These are phyloP conservation scores for Amblyjoppa fuscipennis DNA, from an alignment of 2,888 invertebrate genomes.

Conservation along the genomic window DNA sequence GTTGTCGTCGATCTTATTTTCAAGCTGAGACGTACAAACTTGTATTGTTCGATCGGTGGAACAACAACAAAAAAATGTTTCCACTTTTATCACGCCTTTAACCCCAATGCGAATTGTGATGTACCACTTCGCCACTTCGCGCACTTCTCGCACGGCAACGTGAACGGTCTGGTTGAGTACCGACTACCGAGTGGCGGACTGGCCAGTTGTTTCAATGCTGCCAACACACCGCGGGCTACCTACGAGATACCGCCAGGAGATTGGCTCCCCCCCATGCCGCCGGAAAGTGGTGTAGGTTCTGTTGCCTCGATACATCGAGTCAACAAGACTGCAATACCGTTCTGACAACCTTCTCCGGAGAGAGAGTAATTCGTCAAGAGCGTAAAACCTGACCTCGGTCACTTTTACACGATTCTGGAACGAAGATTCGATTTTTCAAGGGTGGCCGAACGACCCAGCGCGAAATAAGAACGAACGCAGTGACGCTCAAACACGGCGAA, in stretches of 20 bases:
- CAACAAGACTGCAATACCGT: neutral
- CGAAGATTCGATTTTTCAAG: slow-evolving; percentile 1
- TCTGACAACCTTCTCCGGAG: neutral
- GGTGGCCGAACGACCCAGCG: slow-evolving; percentile 27
- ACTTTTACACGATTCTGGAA: neutral
- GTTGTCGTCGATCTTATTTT: slow-evolving; percentile 21
- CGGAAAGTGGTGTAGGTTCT: neutral
- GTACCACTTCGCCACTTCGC: slow-evolving; percentile 74
- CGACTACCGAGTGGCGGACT: slow-evolving; percentile 60
- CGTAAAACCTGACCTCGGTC: neutral
- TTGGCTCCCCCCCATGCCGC: slow-evolving; percentile 13
- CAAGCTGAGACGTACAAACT: neutral
- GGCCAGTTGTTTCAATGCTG: slow-evolving; percentile 61
- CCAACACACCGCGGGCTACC: slow-evolving; percentile 47
- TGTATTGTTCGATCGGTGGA: neutral
- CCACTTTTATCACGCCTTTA: slow-evolving; percentile 46
- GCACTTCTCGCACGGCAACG: slow-evolving; percentile 81
- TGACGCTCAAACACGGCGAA: slow-evolving; percentile 31
- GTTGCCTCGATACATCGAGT: neutral
- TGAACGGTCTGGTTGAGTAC: slow-evolving; percentile 76
- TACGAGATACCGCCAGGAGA: slow-evolving; percentile 21
- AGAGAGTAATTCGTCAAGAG: neutral
- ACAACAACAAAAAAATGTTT: slow-evolving; percentile 27
- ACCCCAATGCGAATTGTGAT: slow-evolving; percentile 54
- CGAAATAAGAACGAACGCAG: slow-evolving; percentile 26